Conservation (phyloP, 2,113 vertebrate species). For the Amazona guildingii region DNA sequence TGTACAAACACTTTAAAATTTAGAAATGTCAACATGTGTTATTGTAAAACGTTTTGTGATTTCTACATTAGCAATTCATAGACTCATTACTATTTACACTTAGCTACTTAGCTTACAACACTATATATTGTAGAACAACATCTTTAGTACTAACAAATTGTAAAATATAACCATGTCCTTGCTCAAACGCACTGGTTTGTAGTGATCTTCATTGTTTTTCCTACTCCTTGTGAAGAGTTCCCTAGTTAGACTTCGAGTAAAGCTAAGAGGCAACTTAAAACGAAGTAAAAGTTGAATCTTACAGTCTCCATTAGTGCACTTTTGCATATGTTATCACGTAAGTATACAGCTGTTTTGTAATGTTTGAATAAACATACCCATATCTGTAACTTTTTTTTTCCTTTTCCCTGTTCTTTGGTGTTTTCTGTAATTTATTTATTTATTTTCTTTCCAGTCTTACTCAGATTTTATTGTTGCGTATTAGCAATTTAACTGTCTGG, state of each 20-base stretch:
- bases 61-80: background rate
- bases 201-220: background rate
- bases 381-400: background rate
- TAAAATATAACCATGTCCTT: background rate
- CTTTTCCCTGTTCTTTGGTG: background rate
- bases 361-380: background rate
- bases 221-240: background rate
- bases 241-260: background rate
- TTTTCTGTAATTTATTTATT: background rate
- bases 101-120: background rate
- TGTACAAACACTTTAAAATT: background rate
- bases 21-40: background rate
- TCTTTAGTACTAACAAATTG: background rate
- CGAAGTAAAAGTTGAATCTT: background rate
- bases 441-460: background rate
- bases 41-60: background rate
- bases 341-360: background rate
- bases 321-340: background rate
- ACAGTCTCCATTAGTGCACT: background rate
- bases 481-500: background rate
- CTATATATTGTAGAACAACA: background rate
- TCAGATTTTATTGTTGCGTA: background rate
- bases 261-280: background rate
- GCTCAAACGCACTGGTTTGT: background rate
- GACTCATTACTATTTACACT: background rate